Base-by-base conservation (phyloP, 2,113 vertebrate genomes). In the Marmota monax region DNA sequence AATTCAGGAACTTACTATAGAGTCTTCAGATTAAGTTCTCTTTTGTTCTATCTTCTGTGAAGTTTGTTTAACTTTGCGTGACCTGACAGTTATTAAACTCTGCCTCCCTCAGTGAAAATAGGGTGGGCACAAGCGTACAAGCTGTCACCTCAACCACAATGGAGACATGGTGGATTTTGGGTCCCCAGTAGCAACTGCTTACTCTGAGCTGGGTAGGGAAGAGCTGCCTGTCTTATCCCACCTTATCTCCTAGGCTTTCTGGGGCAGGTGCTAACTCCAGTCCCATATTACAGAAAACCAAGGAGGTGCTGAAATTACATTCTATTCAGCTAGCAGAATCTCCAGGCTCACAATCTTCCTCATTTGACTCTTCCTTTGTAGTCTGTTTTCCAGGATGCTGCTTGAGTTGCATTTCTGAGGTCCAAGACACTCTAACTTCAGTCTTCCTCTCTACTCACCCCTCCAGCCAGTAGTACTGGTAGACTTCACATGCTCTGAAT, bases 31-130 rank as follows among this genome's bases (percentile, higher is more conserved):
- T 92, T 72, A 88, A 79, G 63, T 73, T 73, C 23, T 16, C 53
- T 84, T 76, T 83, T 90, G 69, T 85, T 93, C 56, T 86, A 20
- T 84, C 32, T 94, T 77, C 84, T 92, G 45, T 69, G 69, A 91
- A 86, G 48, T 73, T 85, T 90, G 58, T 63, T 90, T 88, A n/a
- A 77, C 89, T 95, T 96, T 67, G n/a, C 0, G 1, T 94, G 65
- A 73, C 73, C 37, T 72, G 87, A 78, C 37, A 72, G 58, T 84
- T 82, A 65, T 45, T 91, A 84, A 94, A 77, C 69, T 84, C 63
- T 82, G 39, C 32, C 20, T 96, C 67, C 18, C 5, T 90, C 58
- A 11, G 51, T 92, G 88, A 92, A 85, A 72, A 82, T 51, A 76
- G 18, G 37, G 12, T 53, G 82, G 25, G 29, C 7, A 27, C 20